Evolutionary conservation across 1,140 invertebrate genomes (phyloP).

Genomic region (Ooceraea biroi): DNA sequence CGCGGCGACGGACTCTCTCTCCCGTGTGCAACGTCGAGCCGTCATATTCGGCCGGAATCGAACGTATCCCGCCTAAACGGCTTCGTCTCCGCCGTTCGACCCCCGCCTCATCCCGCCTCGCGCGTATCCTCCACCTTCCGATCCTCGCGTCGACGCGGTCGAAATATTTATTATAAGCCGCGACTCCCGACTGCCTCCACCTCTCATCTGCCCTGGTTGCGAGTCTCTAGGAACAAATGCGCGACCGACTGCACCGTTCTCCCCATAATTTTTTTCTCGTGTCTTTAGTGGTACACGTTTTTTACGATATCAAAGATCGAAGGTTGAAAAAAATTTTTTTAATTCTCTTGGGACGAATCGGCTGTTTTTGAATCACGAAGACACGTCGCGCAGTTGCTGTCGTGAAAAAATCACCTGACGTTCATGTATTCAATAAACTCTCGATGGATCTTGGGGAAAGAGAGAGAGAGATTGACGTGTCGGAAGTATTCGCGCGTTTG

Average conservation of each 20-base stretch:
- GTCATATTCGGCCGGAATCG: slow-evolving; percentile 77
- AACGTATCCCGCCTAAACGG: slow-evolving; percentile 76
- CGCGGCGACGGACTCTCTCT: slow-evolving; percentile 3
- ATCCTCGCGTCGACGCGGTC: slow-evolving; percentile 16
- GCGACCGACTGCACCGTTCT: neutral
- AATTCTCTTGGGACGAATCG: too few relatives aligned
- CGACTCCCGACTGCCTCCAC: slow-evolving; percentile 15
- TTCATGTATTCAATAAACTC: slow-evolving; percentile 2
- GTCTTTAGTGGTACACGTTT: neutral
- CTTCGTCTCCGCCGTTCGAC: slow-evolving; percentile 47
- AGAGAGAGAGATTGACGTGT: too few relatives aligned
- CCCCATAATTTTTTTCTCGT: neutral
- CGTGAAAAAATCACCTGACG: neutral
- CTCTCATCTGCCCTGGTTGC: neutral
- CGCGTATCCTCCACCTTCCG: neutral
- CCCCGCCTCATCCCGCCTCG: slow-evolving; percentile 46
- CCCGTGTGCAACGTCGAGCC: slow-evolving; percentile 70
- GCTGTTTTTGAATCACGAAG: neutral
- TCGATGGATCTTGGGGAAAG: neutral
- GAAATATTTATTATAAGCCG: slow-evolving; percentile 68
- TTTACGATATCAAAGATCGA: neutral
- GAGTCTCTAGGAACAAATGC: neutral
- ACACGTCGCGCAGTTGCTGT: neutral
- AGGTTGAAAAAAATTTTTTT: neutral
- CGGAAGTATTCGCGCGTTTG: too few relatives aligned